phyloP scores from a whole-genome alignment of 2,113 vertebrate species.

The Poecile atricapillus region DNA sequence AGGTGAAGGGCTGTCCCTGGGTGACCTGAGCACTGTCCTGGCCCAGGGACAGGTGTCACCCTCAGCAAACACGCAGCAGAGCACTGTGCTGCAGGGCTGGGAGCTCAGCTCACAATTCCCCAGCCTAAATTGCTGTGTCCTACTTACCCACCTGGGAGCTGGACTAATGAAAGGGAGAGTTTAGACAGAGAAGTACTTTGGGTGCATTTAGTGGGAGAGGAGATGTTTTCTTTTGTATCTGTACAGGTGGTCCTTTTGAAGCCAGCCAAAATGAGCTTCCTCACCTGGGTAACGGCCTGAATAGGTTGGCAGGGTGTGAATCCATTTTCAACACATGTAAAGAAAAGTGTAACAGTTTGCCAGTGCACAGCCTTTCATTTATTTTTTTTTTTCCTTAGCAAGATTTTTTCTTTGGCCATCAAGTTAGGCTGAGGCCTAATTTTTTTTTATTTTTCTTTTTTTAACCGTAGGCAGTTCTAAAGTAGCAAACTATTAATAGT shows the following conservation, averaged over 20 bases:
- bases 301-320: slow-evolving; percentile 52
- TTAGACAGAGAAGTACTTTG: background rate
- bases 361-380: slow-evolving; percentile 8
- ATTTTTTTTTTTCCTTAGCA: background rate
- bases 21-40: background rate
- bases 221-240: slow-evolving; percentile 49
- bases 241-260: slow-evolving; percentile 51
- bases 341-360: slow-evolving; percentile 10
- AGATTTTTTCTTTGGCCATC: background rate
- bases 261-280: slow-evolving; percentile 39
- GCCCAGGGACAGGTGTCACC: background rate
- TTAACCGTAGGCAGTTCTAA: slow-evolving; percentile 11
- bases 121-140: slow-evolving; percentile 29
- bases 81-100: background rate
- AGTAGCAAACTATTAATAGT: slow-evolving; percentile 53
- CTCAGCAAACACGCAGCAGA: background rate
- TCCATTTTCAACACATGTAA: background rate
- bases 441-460: background rate
- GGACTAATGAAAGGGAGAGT: slow-evolving; percentile 33
- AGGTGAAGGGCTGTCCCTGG: background rate
- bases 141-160: slow-evolving; percentile 34
- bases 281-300: slow-evolving; percentile 50
- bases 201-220: background rate
- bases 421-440: background rate
- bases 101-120: background rate